Conservation (phyloP, 1,140 invertebrate genomes). For the Argopecten irradians region DNA sequence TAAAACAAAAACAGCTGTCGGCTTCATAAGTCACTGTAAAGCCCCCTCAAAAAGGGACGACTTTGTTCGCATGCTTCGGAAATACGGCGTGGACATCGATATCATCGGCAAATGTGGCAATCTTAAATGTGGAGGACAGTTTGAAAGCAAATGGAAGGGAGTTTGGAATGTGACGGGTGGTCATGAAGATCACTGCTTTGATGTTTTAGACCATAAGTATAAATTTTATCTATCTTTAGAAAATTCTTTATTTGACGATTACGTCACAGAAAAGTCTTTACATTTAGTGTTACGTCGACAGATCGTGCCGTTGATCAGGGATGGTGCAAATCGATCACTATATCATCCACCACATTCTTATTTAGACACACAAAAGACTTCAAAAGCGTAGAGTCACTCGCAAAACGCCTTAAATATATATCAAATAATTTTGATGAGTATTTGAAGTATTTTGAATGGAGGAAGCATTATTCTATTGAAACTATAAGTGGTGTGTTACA, state of each 20-base stretch:
- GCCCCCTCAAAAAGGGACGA: no score
- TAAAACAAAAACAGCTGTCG: no score
- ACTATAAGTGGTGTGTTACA: no score
- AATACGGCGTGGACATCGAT: no score
- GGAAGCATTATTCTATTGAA: slow-evolving; percentile 49
- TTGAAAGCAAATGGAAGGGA: slow-evolving; percentile 80
- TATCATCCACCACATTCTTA: slow-evolving; percentile 83
- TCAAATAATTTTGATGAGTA: slow-evolving; percentile 67
- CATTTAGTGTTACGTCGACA: slow-evolving; percentile 43
- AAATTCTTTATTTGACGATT: slow-evolving; percentile 97
- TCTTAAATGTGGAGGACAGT: slow-evolving; percentile 69
- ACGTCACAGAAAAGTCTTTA: slow-evolving; percentile 93
- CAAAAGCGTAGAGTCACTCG: slow-evolving; percentile 77
- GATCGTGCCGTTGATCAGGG: slow-evolving; percentile 85
- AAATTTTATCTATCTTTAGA: slow-evolving; percentile 76
- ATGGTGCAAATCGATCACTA: slow-evolving; percentile 79
- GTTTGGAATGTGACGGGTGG: slow-evolving; percentile 89
- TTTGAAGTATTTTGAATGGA: slow-evolving; percentile 67
- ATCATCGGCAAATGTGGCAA: slow-evolving; percentile 89
- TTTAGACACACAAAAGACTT: slow-evolving; percentile 81
- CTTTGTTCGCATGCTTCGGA: no score
- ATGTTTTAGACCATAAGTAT: slow-evolving; percentile 45
- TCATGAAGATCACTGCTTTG: slow-evolving; percentile 79
- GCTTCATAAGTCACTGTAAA: no score
- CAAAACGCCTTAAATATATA: slow-evolving; percentile 78